These are phyloP conservation scores for Ormyrus labotus DNA, from an alignment of 2,888 invertebrate genomes.

Conservation along the genomic window DNA sequence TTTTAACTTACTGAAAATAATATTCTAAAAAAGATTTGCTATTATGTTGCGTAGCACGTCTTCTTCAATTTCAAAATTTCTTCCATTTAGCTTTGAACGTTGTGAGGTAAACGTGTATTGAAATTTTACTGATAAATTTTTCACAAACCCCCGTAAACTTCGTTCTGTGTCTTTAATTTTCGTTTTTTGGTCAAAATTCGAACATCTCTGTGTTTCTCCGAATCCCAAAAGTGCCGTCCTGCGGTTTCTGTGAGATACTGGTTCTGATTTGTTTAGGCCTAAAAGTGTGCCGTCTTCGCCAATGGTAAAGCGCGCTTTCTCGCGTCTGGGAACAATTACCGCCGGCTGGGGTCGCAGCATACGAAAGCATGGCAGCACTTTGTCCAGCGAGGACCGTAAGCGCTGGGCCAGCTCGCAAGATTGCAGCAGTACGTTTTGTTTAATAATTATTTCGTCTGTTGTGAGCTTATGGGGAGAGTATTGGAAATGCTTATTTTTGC, in stretches of 20 bases:
- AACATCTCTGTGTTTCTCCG: conserved; percentile 57
- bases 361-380: conserved; percentile 87
- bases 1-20: not conserved
- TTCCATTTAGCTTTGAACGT: conserved; percentile 18
- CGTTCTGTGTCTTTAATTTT: not conserved
- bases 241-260: conserved; percentile 75
- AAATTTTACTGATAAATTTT: conserved; percentile 4
- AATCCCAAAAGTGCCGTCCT: conserved; percentile 71
- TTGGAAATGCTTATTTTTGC: not conserved
- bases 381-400: conserved; percentile 91
- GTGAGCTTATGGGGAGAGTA: not conserved
- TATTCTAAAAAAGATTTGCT: not conserved
- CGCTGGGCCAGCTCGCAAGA: conserved; percentile 95
- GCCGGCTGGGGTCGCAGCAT: conserved; percentile 94
- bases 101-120: conserved; percentile 7
- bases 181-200: conserved; percentile 1
- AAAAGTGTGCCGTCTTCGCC: conserved; percentile 96
- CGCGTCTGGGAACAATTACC: conserved; percentile 91
- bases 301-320: conserved; percentile 94
- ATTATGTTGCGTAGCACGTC: not conserved
- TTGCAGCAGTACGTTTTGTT: conserved; percentile 86
- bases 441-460: not conserved
- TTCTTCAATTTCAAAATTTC: not conserved
- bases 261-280: conserved; percentile 80
- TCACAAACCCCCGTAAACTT: not conserved